Base-by-base conservation (phyloP, 1,140 invertebrate species). In the Atta colombica region DNA sequence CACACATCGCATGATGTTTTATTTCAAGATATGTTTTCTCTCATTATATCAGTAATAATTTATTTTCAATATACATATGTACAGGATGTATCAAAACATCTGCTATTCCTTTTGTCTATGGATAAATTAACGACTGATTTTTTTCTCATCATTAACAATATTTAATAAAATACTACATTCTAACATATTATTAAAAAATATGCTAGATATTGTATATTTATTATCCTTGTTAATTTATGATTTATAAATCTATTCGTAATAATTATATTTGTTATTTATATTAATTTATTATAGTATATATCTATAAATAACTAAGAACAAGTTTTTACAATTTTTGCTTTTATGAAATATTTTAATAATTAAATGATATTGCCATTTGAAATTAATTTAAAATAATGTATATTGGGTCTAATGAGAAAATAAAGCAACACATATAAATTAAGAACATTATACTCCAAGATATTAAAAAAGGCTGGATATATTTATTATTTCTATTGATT, bases 1-100 rank as follows among this genome's bases (percentile, higher is more conserved):
- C 28, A 66, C 84, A 72, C 84, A 72, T 93, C 92, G 94, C 93
- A 94, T 94, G 94, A 89, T 88, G 75, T 93, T 93, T 92, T 86
- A 89, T 94, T 93, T 80, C 85, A 28, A 89, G 39, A 77, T 86
- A 89, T 45, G 28, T 53, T 61, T 28, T 18, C 21, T 81, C 28
- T 66, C 49, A 60, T 74, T 89, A 53, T 71, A 63, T 66, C 53
- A 28, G 25, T 55, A 78, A 87, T 45, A 53, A 45, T 58, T 55
- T 63, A 35, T 61, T 21, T 82, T 60, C 72, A 82, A 85, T 45
- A 82, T 60, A 81, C 31, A 61, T 69, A 88, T 77, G 66, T 72
- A 82, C 78, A 58, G 80, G 53, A 49, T 84, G 45, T 25, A 16
- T 12, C 14, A 21, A 7, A 81, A 21, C 16, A 58, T 31, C 14